Evolutionary conservation across 1,140 invertebrate species (phyloP), one percentile per base, ranked within the genome.

Genomic region (Scaptomyza graminum): DNA sequence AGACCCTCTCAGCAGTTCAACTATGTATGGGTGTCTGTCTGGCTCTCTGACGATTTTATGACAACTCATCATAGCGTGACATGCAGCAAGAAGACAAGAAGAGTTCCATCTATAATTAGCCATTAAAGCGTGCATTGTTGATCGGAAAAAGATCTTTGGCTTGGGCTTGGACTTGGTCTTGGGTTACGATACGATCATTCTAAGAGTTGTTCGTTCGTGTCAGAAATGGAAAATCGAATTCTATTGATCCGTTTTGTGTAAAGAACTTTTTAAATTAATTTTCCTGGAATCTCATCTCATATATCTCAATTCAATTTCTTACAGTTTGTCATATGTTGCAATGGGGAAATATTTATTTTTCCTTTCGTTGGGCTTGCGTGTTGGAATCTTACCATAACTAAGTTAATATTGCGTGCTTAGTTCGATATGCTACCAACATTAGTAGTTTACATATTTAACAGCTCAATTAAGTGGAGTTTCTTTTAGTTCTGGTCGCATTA

Each of bases 11-110:
- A 31, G 15, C 18, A 31, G 52, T 12, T 37, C 37, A 34, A 52
- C 52, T 39, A 39, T 56, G 28, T 39, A 39, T 56, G 28, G 69
- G 8, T 46, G 50, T 47, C 75, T 25, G 1, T 9, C 68, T 50
- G 50, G 52, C 66, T 74, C 79, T 65, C 66, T 88, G 83, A 83
- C 79, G 69, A 88, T 89, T 88, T 88, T 88, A 88, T 88, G 83
- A 88, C 83, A 88, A 89, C 79, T 88, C 83, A 88, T 88, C 83
- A 88, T 88, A 83, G 83, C 83, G 76, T 88, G 83, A 88, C 83
- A 89, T 68, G 66, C 59, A 76, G 55, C 34, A 61, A 56, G 31
- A 8, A 9, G 31, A 34, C 31, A 34, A 34, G 31, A 34, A 34
- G n/a, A 79, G 67, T 74, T 75, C 76, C 55, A 76, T 83, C 83